phyloP scores from a whole-genome alignment of 2,113 vertebrate species.

The Bagarius yarrelli region DNA sequence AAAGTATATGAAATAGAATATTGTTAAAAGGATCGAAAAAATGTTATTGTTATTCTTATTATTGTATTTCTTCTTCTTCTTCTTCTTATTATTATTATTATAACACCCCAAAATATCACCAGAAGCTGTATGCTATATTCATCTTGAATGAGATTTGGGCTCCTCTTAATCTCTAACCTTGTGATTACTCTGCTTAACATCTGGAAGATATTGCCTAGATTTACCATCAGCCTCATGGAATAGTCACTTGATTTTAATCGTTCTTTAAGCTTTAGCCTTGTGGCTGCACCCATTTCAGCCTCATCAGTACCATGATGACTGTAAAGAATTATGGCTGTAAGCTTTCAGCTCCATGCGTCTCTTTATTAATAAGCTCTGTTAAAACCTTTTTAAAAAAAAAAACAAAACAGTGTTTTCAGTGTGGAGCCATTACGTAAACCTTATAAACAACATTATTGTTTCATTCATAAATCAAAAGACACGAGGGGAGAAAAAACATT shows the following conservation, averaged over 20 bases:
- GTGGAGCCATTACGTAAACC: neutral
- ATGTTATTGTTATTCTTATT: neutral
- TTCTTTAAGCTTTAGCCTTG: conserved; percentile 12
- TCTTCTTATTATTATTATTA: no score
- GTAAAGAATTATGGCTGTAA: conserved; percentile 34
- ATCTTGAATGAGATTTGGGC: conserved; percentile 7
- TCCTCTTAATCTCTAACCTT: conserved; percentile 22
- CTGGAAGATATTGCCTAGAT: conserved; percentile 57
- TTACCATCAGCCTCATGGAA: conserved; percentile 38
- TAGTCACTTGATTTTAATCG: conserved; percentile 36
- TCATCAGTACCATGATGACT: conserved; percentile 28
- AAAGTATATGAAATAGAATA: neutral
- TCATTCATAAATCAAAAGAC: neutral
- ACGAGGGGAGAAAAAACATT: neutral
- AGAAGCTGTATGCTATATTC: neutral
- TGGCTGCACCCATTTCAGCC: conserved; percentile 33
- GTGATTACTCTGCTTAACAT: conserved; percentile 49
- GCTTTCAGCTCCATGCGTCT: conserved; percentile 27
- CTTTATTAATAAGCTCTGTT: conserved; percentile 41
- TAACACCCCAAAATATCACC: neutral
- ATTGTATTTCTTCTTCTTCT: no score
- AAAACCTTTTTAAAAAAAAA: conserved; percentile 28
- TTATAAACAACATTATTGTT: neutral
- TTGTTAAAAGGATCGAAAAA: neutral
- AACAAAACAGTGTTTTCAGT: conserved; percentile 26